Evolutionary conservation across 2,888 invertebrate species (phyloP).

Genomic region (Idaea dimidiata): DNA sequence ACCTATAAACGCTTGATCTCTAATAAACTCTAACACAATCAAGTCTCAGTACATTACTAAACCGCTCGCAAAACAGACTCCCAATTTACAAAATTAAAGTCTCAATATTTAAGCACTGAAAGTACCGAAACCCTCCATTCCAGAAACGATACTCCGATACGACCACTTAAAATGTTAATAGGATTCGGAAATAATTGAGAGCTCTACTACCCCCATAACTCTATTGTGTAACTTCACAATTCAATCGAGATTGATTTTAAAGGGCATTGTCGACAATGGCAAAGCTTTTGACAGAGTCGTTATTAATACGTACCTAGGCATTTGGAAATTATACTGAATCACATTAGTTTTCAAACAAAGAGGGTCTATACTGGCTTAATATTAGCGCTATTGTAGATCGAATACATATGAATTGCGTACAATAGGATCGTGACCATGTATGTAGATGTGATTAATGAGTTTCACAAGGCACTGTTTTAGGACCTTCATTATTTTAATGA

Average conservation of each 20-base stretch:
- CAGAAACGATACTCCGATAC: conserved; percentile 1
- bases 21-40: neutral
- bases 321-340: conserved; percentile 2
- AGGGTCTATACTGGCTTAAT: neutral
- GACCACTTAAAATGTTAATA: conserved; percentile 9
- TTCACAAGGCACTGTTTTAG: neutral
- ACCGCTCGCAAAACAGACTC: neutral
- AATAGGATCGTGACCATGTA: neutral
- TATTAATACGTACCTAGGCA: conserved; percentile 1
- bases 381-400: neutral
- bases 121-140: neutral
- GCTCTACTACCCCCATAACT: conserved; percentile 16
- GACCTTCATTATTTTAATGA: neutral
- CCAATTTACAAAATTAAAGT: conserved; percentile 5
- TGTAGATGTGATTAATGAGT: neutral
- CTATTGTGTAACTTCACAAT: conserved; percentile 30
- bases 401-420: neutral
- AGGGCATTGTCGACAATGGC: conserved; percentile 21
- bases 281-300: conserved; percentile 12
- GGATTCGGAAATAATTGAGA: conserved; percentile 25
- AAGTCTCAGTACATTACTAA: neutral
- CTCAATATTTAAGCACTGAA: conserved; percentile 2
- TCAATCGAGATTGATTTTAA: conserved; percentile 30
- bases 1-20: neutral
- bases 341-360: neutral